Conservation (phyloP, 2,797 vertebrate genomes). For the Phoeniculus purpureus region DNA sequence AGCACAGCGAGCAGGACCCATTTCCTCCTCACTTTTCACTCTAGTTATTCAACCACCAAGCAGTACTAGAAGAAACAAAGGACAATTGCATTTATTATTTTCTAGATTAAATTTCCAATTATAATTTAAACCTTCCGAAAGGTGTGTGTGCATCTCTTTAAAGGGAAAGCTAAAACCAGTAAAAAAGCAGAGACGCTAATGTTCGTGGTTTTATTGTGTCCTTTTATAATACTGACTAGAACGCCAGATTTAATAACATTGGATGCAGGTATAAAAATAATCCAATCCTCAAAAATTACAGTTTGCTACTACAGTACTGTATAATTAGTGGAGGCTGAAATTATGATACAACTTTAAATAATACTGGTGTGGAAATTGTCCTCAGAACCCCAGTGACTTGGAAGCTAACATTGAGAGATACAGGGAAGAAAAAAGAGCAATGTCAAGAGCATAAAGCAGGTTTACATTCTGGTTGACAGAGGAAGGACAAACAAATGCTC, state of each 20-base stretch:
- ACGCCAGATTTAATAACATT: conserved; percentile 80
- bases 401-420: conserved; percentile 63
- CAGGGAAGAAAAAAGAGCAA: conserved; percentile 45
- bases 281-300: conserved; percentile 80
- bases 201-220: conserved; percentile 79
- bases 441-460: conserved; percentile 38
- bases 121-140: background rate
- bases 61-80: background rate
- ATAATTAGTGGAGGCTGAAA: conserved; percentile 78
- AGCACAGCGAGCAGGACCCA: background rate
- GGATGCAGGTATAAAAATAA: conserved; percentile 83
- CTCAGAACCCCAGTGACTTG: conserved; percentile 49
- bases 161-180: background rate
- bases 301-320: conserved; percentile 79
- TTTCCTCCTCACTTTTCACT: background rate
- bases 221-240: conserved; percentile 82
- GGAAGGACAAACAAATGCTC: conserved; percentile 51
- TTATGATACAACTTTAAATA: conserved; percentile 82
- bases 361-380: conserved; percentile 72
- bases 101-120: background rate
- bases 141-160: background rate
- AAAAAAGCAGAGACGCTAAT: conserved; percentile 61
- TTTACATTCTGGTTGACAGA: conserved; percentile 44
- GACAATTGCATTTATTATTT: background rate
- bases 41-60: background rate